Evolutionary conservation across 1,140 invertebrate species (phyloP).

Genomic region (Coptotermes formosanus): DNA sequence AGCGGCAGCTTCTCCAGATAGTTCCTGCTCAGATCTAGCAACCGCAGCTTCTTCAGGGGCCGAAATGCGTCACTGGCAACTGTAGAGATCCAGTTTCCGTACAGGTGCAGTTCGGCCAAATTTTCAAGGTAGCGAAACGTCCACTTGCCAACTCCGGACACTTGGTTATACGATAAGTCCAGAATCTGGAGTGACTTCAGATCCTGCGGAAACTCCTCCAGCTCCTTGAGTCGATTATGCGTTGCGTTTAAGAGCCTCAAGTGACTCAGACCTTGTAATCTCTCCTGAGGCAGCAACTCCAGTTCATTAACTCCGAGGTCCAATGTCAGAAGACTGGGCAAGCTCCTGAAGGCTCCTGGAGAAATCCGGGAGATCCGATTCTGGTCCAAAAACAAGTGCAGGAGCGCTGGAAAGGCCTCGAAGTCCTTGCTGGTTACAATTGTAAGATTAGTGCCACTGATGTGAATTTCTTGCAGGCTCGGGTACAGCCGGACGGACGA

Average conservation of each 20-base stretch:
- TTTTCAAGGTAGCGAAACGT: constrained; percentile 65
- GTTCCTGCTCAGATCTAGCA: constrained; percentile 83
- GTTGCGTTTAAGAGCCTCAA: constrained; percentile 77
- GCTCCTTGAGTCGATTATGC: constrained; percentile 70
- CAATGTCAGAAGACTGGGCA: constrained; percentile 72
- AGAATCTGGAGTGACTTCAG: constrained; percentile 72
- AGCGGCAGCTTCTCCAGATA: constrained; percentile 77
- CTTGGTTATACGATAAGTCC: constrained; percentile 81
- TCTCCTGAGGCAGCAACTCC: constrained; percentile 80
- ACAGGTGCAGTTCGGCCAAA: constrained; percentile 72
- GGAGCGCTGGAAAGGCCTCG: constrained; percentile 76
- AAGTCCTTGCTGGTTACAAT: constrained; percentile 86
- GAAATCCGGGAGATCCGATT: constrained; percentile 80
- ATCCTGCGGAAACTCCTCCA: constrained; percentile 80
- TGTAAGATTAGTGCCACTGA: constrained; percentile 78
- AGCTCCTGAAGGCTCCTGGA: constrained; percentile 76
- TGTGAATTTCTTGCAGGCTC: constrained; percentile 62
- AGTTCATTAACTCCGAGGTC: constrained; percentile 82
- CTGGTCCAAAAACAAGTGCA: constrained; percentile 68
- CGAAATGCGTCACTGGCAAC: constrained; percentile 77
- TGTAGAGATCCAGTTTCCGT: constrained; percentile 77
- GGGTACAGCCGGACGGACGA: constrained; percentile 56
- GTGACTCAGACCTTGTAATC: constrained; percentile 73
- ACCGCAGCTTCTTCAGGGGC: constrained; percentile 71
- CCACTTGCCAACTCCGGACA: constrained; percentile 70